phyloP scores from a whole-genome alignment of 2,113 vertebrate genomes.

The Trematomus loennbergii region DNA sequence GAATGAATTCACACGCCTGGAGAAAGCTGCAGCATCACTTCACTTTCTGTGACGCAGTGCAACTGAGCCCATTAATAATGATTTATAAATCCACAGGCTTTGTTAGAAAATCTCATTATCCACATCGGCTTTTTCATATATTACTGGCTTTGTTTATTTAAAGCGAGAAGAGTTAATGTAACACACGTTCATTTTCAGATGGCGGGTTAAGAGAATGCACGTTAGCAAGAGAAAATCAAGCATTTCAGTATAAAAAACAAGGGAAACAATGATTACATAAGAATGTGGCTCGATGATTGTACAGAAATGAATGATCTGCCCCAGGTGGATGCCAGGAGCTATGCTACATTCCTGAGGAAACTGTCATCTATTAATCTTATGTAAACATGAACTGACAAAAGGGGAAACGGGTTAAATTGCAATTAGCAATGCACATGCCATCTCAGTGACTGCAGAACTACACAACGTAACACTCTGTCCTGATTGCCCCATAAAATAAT shows the following conservation, averaged over 20 bases:
- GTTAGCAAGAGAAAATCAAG: background rate
- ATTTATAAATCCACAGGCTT: background rate
- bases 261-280: background rate
- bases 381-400: constrained; percentile 40
- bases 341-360: constrained; percentile 13
- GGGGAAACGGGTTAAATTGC: background rate
- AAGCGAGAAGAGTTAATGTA: background rate
- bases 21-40: background rate
- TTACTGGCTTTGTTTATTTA: background rate
- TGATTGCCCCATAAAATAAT: background rate
- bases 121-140: background rate
- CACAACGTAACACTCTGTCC: background rate
- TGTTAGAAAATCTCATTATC: background rate
- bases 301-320: background rate
- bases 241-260: too few species aligned
- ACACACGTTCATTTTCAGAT: background rate
- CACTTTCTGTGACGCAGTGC: background rate
- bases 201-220: background rate
- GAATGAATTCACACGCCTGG: background rate
- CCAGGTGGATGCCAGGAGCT: too few species aligned
- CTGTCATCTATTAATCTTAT: constrained; percentile 5
- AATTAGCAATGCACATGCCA: constrained; percentile 59
- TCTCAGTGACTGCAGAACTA: constrained; percentile 8
- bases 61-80: background rate
- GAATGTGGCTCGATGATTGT: background rate